Evolutionary conservation across 1,140 invertebrate genomes (phyloP).

Genomic region (Solen grandis): DNA sequence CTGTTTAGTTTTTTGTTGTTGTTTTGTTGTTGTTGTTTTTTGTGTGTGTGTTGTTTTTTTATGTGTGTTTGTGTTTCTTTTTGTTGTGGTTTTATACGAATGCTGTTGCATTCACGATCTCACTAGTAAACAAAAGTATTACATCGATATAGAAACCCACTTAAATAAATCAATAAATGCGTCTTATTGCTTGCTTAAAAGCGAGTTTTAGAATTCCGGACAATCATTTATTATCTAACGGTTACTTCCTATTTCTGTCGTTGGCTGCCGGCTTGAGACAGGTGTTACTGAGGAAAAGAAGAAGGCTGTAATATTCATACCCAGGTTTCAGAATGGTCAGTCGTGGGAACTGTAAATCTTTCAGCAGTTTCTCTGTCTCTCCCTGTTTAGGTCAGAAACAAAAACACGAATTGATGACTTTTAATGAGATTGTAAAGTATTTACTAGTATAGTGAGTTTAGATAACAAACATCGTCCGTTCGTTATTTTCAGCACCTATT

Average conservation of each 20-base stretch:
- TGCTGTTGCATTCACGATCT: no score
- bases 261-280: no score
- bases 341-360: conserved; percentile 15
- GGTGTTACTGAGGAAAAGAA: background rate
- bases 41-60: no score
- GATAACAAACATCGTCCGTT: background rate
- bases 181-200: background rate
- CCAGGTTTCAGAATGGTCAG: conserved; percentile 49
- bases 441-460: no score
- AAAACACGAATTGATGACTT: no score
- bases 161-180: background rate
- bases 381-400: no score
- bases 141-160: background rate
- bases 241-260: background rate
- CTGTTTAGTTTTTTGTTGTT: no score
- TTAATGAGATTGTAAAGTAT: no score
- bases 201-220: background rate
- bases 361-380: conserved; percentile 42
- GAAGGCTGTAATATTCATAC: background rate
- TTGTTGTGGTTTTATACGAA: no score
- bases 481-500: no score
- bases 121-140: background rate
- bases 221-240: background rate
- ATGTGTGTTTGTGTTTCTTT: no score
- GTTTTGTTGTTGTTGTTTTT: no score